Percentiles rank a stretch among this genome's conserved stretches.
Conservation (phyloP, 1,140 invertebrate genomes). For the Temnothorax longispinosus region DNA sequence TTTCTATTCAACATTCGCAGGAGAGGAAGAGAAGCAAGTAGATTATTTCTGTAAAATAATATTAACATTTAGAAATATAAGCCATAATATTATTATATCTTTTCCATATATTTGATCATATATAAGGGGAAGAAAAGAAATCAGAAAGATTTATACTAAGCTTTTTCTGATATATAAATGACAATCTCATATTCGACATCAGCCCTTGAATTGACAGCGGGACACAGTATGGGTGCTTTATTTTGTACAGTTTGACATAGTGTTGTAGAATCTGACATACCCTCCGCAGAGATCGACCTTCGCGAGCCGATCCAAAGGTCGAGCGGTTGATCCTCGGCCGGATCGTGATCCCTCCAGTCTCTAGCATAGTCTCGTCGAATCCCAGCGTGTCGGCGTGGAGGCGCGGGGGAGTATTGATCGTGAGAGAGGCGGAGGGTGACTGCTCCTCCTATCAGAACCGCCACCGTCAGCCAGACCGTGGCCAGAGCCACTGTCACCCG, state of each 20-base stretch:
- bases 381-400: conserved; percentile 74
- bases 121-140: not conserved
- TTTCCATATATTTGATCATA: not conserved
- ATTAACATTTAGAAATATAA: not conserved
- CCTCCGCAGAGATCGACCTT: conserved; percentile 48
- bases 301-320: conserved; percentile 58
- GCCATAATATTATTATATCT: not conserved
- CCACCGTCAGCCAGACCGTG: conserved; percentile 78
- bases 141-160: not conserved
- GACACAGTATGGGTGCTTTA: not conserved
- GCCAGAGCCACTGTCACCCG: conserved; percentile 80
- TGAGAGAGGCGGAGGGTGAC: conserved; percentile 73
- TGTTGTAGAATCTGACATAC: conserved; percentile 21
- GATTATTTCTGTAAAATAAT: not conserved
- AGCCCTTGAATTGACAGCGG: not conserved
- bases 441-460: conserved; percentile 73
- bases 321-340: conserved; percentile 54
- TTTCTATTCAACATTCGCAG: not conserved
- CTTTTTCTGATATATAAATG: not conserved
- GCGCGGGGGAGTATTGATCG: conserved; percentile 83
- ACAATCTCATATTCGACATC: not conserved
- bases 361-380: conserved; percentile 53
- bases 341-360: conserved; percentile 60
- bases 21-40: not conserved
- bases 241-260: not conserved